Percentiles rank a stretch among this genome's conserved stretches.
phyloP scores from a whole-genome alignment of 2,113 vertebrate genomes.

The Numenius arquata region DNA sequence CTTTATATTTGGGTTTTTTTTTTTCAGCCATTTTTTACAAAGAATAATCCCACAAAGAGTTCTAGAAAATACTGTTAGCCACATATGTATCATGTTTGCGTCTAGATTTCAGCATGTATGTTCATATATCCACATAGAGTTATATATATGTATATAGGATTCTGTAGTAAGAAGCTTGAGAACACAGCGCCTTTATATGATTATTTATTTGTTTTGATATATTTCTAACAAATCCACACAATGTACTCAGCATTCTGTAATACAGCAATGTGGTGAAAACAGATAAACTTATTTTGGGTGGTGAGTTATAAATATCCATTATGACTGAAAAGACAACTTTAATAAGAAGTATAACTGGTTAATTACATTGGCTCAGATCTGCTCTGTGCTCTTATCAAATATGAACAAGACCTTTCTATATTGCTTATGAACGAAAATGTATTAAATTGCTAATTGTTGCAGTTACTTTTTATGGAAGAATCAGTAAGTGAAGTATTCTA shows the following conservation, averaged over 20 bases:
- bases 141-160: background rate
- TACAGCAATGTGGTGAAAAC: background rate
- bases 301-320: background rate
- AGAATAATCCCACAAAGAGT: background rate
- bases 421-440: background rate
- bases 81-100: accelerated
- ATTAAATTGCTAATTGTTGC: slow-evolving; percentile 42
- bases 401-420: slow-evolving; percentile 18
- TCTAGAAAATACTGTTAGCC: background rate
- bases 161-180: background rate
- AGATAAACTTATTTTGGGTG: slow-evolving; percentile 9
- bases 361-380: slow-evolving; percentile 15
- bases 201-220: background rate
- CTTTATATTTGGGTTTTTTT: background rate
- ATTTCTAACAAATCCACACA: background rate
- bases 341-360: background rate
- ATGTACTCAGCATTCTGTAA: background rate
- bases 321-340: background rate
- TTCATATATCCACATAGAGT: background rate
- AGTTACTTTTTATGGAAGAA: background rate
- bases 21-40: background rate
- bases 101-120: background rate
- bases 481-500: background rate
- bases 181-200: background rate
- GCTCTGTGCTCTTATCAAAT: slow-evolving; percentile 37